These are phyloP conservation scores for Acanthoscelides obtectus DNA, from an alignment of 2,888 invertebrate genomes.

Conservation along the genomic window DNA sequence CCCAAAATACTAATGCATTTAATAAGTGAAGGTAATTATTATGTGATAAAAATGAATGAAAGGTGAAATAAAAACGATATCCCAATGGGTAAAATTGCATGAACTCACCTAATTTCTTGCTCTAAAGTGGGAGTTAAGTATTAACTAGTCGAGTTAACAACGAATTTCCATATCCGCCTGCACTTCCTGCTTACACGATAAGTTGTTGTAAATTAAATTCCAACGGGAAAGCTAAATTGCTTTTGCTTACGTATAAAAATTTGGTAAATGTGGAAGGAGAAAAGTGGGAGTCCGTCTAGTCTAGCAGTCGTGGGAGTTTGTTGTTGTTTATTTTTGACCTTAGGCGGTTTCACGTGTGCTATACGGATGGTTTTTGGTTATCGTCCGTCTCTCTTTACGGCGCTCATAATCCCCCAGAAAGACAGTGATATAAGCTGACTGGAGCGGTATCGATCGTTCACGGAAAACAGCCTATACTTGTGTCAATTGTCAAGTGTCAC, in stretches of 20 bases:
- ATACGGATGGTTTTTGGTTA: not conserved
- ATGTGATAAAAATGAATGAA: too few species aligned
- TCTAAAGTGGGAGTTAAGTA: too few species aligned
- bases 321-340: not conserved
- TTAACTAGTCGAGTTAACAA: not conserved
- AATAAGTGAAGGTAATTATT: too few species aligned
- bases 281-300: not conserved
- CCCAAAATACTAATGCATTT: too few species aligned
- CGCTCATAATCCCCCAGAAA: not conserved
- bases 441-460: not conserved
- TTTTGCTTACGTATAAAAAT: not conserved
- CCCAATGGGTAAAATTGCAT: too few species aligned
- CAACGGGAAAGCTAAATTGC: not conserved
- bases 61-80: too few species aligned
- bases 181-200: not conserved
- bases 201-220: not conserved
- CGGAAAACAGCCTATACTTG: not conserved
- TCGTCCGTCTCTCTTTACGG: not conserved
- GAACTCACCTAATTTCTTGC: too few species aligned
- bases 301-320: not conserved
- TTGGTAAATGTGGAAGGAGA: not conserved
- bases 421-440: not conserved
- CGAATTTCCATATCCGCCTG: not conserved
- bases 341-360: not conserved
- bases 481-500: not conserved